Percentiles rank a stretch among this genome's conserved stretches.
Evolutionary conservation across 2,797 vertebrate species (phyloP).

Genomic region (Scyliorhinus canicula): DNA sequence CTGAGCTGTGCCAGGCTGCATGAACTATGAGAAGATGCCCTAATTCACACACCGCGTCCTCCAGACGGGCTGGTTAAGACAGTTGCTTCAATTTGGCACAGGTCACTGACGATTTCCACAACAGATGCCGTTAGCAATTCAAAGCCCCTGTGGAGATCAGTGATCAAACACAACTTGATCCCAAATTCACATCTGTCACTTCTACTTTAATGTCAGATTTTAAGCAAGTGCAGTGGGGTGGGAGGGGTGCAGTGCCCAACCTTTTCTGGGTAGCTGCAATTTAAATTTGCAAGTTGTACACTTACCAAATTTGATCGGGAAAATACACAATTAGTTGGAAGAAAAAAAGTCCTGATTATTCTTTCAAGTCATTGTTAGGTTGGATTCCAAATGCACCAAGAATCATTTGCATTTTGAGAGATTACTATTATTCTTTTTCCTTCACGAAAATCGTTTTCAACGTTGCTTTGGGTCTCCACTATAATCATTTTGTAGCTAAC

Average conservation of each 20-base stretch:
- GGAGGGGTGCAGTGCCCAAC: neutral
- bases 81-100: conserved; percentile 84
- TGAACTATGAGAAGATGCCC: conserved; percentile 60
- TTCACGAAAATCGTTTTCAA: neutral
- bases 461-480: neutral
- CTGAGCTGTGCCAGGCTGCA: conserved; percentile 58
- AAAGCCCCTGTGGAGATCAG: conserved; percentile 58
- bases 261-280: conserved; percentile 52
- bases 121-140: conserved; percentile 52
- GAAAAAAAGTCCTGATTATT: neutral
- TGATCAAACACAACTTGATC: conserved; percentile 49
- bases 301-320: conserved; percentile 46
- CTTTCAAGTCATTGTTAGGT: neutral
- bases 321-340: neutral
- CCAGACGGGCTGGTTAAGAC: conserved; percentile 61
- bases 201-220: conserved; percentile 54
- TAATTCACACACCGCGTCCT: conserved; percentile 64
- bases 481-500: neutral
- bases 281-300: conserved; percentile 62
- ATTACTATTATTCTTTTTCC: neutral
- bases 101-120: conserved; percentile 61
- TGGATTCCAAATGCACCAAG: neutral
- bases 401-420: neutral
- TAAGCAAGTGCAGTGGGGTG: conserved; percentile 52
- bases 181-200: conserved; percentile 70